Percentiles rank a stretch among this genome's conserved stretches.
Conservation (phyloP, 2,113 vertebrate species). For the Datnioides undecimradiatus region DNA sequence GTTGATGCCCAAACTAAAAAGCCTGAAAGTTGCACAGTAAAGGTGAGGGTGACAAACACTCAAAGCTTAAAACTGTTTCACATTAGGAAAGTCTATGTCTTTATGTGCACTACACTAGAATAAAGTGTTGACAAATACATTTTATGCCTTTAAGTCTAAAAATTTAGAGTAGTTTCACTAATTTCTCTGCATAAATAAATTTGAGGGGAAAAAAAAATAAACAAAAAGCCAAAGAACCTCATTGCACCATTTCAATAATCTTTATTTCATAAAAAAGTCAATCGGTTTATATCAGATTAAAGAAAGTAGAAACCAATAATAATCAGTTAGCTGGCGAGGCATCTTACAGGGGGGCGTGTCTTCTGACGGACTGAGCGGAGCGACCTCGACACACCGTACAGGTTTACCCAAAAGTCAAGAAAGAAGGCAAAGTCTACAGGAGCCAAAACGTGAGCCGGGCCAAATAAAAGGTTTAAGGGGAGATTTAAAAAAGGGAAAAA, state of each 20-base stretch:
- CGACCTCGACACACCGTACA: constrained; percentile 33
- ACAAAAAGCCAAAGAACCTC: not conserved
- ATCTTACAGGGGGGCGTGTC: constrained; percentile 61
- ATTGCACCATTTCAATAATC: constrained; percentile 67
- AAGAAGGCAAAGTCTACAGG: constrained; percentile 20
- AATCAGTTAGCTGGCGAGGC: constrained; percentile 76
- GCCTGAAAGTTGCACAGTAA: too few species aligned
- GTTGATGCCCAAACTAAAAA: too few species aligned
- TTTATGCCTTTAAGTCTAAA: too few species aligned
- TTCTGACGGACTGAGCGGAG: constrained; percentile 34
- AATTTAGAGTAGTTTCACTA: too few species aligned
- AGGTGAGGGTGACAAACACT: too few species aligned
- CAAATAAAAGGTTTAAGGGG: not conserved
- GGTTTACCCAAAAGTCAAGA: constrained; percentile 49
- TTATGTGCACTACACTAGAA: too few species aligned
- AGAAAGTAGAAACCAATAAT: constrained; percentile 83
- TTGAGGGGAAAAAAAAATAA: too few species aligned
- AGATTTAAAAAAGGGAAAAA: not conserved
- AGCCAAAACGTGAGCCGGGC: constrained; percentile 33
- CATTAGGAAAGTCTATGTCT: too few species aligned
- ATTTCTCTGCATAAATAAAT: too few species aligned
- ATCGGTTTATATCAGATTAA: constrained; percentile 83
- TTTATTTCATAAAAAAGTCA: constrained; percentile 87
- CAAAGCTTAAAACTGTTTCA: too few species aligned
- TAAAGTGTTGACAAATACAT: too few species aligned